These are phyloP conservation scores for Gephyroberyx darwinii DNA, from an alignment of 2,797 vertebrate genomes.

Conservation along the genomic window DNA sequence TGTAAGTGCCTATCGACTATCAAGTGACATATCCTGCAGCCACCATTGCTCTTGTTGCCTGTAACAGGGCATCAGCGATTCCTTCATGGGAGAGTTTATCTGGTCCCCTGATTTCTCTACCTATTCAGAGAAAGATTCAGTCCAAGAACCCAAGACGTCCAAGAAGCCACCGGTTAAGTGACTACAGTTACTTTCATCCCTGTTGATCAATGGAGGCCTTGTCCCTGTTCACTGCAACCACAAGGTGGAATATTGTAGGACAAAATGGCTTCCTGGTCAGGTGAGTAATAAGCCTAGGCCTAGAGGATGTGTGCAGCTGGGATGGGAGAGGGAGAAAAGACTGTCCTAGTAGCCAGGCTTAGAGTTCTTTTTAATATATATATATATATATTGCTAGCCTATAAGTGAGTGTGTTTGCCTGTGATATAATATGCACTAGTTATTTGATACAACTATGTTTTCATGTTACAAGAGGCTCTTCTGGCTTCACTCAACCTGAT, in stretches of 20 bases:
- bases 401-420: neutral
- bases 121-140: too few species aligned
- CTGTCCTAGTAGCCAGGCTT: neutral
- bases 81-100: too few species aligned
- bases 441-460: neutral
- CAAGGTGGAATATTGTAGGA: neutral
- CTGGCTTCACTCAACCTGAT: neutral
- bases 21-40: neutral
- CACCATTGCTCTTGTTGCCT: neutral
- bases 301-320: neutral
- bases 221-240: too few species aligned
- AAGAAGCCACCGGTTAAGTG: too few species aligned
- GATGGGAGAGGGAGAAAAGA: neutral
- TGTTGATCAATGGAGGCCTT: too few species aligned
- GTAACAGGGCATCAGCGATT: too few species aligned
- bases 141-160: too few species aligned
- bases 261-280: conserved; percentile 37
- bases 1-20: too few species aligned
- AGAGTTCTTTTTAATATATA: neutral
- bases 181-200: too few species aligned
- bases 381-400: neutral
- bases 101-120: too few species aligned
- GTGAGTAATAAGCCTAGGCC: neutral
- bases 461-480: neutral
- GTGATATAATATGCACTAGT: neutral